A percentile compares a stretch with the other conserved stretches of the same genome.
Evolutionary conservation across 2,113 vertebrate genomes (phyloP).

Genomic region (Nicator chloris): DNA sequence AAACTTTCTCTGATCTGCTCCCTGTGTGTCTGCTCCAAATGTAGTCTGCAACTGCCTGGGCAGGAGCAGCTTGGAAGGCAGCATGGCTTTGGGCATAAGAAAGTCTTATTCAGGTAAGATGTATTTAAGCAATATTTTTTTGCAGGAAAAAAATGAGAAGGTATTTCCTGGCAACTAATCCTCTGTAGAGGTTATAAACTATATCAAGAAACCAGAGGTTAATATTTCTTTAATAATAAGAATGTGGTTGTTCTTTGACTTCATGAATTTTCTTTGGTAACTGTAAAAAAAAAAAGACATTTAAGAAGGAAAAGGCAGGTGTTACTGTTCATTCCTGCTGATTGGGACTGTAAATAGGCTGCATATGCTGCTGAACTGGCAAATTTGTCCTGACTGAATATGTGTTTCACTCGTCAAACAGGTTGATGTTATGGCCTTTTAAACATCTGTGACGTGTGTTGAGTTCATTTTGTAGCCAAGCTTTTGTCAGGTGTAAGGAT

Average conservation of each 20-base stretch:
- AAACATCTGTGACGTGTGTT: neutral
- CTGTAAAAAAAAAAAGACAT: neutral
- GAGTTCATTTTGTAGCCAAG: neutral
- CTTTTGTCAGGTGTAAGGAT: neutral
- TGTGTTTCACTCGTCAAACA: neutral
- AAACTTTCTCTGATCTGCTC: conserved; percentile 87
- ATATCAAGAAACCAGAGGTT: neutral
- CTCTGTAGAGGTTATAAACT: neutral
- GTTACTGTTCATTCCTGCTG: neutral
- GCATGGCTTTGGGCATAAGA: conserved; percentile 91
- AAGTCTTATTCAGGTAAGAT: conserved; percentile 94
- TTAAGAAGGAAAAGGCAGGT: neutral
- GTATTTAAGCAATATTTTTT: conserved; percentile 61
- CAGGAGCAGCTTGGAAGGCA: conserved; percentile 71
- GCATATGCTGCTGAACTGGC: neutral
- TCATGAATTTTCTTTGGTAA: neutral
- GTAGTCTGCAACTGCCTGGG: conserved; percentile 73
- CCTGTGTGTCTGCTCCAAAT: conserved; percentile 71
- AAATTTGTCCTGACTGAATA: neutral
- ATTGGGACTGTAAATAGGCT: neutral
- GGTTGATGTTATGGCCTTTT: neutral
- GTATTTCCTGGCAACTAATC: neutral
- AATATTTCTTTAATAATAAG: neutral
- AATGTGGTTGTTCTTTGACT: neutral
- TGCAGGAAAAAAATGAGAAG: neutral